These are phyloP conservation scores for Cistogaster globosa DNA, from an alignment of 2,888 invertebrate species.

Conservation along the genomic window DNA sequence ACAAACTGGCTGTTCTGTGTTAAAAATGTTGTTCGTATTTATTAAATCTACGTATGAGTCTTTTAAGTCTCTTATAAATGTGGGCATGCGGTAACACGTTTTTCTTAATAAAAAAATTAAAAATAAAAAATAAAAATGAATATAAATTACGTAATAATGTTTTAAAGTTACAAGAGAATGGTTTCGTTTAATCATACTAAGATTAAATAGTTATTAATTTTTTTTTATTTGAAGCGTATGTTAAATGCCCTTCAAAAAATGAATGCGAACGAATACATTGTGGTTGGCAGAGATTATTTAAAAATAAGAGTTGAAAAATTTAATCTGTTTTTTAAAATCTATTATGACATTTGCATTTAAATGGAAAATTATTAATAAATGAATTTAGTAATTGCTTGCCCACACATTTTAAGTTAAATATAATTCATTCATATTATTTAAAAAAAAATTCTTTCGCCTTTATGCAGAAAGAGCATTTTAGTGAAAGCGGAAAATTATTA, in stretches of 20 bases:
- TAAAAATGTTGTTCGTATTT: too few relatives aligned
- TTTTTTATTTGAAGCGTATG: background rate
- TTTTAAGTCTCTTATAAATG: slow-evolving; percentile 21
- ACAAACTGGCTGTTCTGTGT: too few relatives aligned
- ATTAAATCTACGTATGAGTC: too few relatives aligned
- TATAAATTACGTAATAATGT: background rate
- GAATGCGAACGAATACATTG: background rate
- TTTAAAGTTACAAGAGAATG: slow-evolving; percentile 22
- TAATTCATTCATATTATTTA: too few relatives aligned
- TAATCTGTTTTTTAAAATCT: too few relatives aligned
- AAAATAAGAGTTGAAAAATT: background rate
- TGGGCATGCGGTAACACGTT: slow-evolving; percentile 39
- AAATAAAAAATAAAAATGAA: background rate
- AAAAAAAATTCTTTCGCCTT: too few relatives aligned
- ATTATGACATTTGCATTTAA: too few relatives aligned
- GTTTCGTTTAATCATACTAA: slow-evolving; percentile 15
- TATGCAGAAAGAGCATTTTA: too few relatives aligned
- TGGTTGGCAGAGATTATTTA: background rate
- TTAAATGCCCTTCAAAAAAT: background rate
- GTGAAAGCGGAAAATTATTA: too few relatives aligned
- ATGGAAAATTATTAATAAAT: too few relatives aligned
- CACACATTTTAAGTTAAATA: too few relatives aligned
- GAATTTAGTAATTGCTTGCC: too few relatives aligned
- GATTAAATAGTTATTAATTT: background rate
- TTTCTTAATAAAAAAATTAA: background rate